Percentiles rank a stretch among this genome's conserved stretches.
Evolutionary conservation across 2,888 invertebrate species (phyloP).

Genomic region (Dendrolimus pini): DNA sequence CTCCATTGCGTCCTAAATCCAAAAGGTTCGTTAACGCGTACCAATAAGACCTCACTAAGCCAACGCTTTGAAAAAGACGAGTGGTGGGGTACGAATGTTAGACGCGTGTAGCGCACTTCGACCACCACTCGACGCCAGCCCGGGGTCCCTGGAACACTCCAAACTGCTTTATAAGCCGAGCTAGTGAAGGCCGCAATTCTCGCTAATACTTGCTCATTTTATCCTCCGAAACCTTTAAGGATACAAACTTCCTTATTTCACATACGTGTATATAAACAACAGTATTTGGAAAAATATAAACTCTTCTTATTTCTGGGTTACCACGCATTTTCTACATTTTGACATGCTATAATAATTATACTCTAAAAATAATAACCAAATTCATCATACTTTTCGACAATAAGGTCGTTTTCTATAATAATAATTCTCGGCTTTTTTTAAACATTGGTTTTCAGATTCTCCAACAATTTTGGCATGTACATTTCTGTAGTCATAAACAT

Average conservation of each 20-base stretch:
- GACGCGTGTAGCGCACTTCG: slow-evolving; percentile 29
- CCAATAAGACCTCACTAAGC: slow-evolving; percentile 9
- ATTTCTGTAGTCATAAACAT: background rate
- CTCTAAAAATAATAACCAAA: no score
- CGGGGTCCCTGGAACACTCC: slow-evolving; percentile 25
- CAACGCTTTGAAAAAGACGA: background rate
- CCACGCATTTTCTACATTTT: no score
- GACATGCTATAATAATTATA: no score
- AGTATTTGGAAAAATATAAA: no score
- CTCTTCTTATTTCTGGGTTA: no score
- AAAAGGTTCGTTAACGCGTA: slow-evolving; percentile 14
- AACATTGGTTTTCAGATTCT: no score
- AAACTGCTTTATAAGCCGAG: slow-evolving; percentile 41
- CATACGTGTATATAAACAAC: no score
- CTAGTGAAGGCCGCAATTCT: slow-evolving; percentile 26
- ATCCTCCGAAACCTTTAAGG: slow-evolving; percentile 16
- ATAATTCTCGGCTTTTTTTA: no score
- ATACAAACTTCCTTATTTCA: no score
- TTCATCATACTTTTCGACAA: no score
- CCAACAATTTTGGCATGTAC: no score
- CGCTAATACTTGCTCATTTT: slow-evolving; percentile 23
- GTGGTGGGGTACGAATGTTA: slow-evolving; percentile 13
- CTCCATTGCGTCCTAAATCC: background rate
- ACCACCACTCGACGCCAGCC: slow-evolving; percentile 14
- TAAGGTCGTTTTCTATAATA: no score